Conservation (phyloP, 2,797 vertebrate genomes). For the Syndactyla subalaris region DNA sequence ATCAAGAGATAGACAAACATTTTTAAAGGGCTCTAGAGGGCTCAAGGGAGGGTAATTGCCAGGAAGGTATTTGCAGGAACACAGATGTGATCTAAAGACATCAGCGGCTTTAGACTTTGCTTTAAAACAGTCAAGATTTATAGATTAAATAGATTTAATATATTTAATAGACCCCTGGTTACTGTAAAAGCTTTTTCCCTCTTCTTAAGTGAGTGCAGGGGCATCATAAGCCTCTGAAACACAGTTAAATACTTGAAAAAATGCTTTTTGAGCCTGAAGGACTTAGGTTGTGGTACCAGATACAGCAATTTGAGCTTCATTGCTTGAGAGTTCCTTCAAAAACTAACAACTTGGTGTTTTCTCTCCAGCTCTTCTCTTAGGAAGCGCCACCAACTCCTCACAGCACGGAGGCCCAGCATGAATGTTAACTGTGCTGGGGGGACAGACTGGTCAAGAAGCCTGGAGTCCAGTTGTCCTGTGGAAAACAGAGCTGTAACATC, state of each 20-base stretch:
- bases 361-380: slow-evolving; percentile 62
- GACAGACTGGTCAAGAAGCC: slow-evolving; percentile 49
- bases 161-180: neutral
- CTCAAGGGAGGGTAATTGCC: neutral
- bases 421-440: slow-evolving; percentile 58
- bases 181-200: neutral
- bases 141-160: neutral
- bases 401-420: slow-evolving; percentile 61
- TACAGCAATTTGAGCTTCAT: neutral
- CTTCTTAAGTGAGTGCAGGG: neutral
- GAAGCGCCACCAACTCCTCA: slow-evolving; percentile 25
- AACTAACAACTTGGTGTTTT: neutral
- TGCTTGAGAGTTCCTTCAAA: neutral
- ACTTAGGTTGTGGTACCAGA: neutral
- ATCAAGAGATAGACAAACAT: neutral
- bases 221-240: neutral
- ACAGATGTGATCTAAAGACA: neutral
- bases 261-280: neutral
- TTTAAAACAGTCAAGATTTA: neutral
- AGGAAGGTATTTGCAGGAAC: neutral
- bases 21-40: neutral
- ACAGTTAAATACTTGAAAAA: neutral
- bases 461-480: slow-evolving; percentile 44
- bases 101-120: neutral
- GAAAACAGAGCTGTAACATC: slow-evolving; percentile 30